Base-by-base conservation (phyloP, 2,113 vertebrate genomes). In the Lophotis ruficrista region DNA sequence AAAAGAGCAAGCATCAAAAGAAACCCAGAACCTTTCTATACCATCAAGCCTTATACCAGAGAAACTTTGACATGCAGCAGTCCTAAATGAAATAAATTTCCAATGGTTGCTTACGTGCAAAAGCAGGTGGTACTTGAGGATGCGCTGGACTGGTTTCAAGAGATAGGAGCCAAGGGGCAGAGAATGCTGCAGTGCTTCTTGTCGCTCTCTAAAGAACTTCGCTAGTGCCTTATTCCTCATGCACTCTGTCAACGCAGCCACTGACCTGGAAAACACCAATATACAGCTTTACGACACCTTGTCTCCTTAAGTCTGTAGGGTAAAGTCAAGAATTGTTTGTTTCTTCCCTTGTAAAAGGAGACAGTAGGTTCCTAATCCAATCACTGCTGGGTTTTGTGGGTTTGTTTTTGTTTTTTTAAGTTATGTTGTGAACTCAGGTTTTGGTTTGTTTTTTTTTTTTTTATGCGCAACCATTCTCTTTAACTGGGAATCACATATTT, bases 121-220 rank as follows among this genome's bases (percentile, higher is more conserved):
- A 92, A 99, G 98, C 50, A 99, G 98, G 94, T 99, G 99, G 97
- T 99, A 99, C 97, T 99, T 99, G 92, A 99, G 99, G 98, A 99
- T 99, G 96, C 99, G 98, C 96, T 99, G 99, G 89, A 99, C 99
- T 78, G 99, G 99, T 97, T 99, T 99, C 97, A 99, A 97, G 97
- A 99, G 99, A 97, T 99, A 99, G 93, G 99, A 99, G 94, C 99
- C 99, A 89, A 99, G 97, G 41, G 99, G 99, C 89, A 99, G 97
- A 22, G 99, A 99, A 98, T 99, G 99, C 58, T 98, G 98, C 93
- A 99, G 97, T 8, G 98, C 98, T 97, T 99, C 99, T 96, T 99
- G 99, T 16, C 98, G 98, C 87, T 99, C 99, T 91, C 99, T 97
- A 97, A 99, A 99, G 98, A 99, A 99, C 97, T 99, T 99, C 91